Evolutionary conservation across 2,888 invertebrate genomes (phyloP), one percentile per base, ranked within the genome.

Genomic region (Pomacea canaliculata): DNA sequence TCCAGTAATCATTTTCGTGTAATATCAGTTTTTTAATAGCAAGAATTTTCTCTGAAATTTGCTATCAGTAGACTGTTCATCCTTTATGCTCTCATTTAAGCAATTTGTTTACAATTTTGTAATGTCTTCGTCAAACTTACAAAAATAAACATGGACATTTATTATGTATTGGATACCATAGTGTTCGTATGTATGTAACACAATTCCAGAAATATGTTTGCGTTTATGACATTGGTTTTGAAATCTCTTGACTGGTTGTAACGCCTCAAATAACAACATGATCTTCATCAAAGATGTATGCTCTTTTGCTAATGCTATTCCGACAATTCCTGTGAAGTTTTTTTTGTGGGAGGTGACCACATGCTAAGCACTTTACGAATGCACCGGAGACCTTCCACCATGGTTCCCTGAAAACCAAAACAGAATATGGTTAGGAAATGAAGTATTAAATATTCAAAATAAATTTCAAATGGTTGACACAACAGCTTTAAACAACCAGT

Each of bases 301-400:
- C 51, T 56, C 16, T 13, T 13, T 56, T 56, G 10, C 51, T 7
- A 56, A 56, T 4, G 16, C 16, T 10, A 16, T 56, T 56, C 8
- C 8, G 51, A 56, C 8, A 10, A 10, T 56, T 56, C 51, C 51
- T 56, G 51, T 56, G 51, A 8, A 13, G 62, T 66, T 46, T 66
- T 66, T 70, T 27, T 73, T 49, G 79, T 79, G n/a, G 83, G 80
- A 8, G 84, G 80, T 13, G 84, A 79, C 83, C 84, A 84, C 16
- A 79, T 73, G 46, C 73, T 76, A 49, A 84, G 70, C 12, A 83
- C 72, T 66, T 75, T 74, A 46, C 84, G 76, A 67, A 84, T 79
- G 13, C 80, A 81, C 7, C 82, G 80, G 62, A 84, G 59, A 3
- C 82, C 82, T 59, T 80, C 83, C 9, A 80, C 70, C 65, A 80